Base-by-base conservation (phyloP, 2,797 vertebrate genomes). In the Myiotriccus ornatus region DNA sequence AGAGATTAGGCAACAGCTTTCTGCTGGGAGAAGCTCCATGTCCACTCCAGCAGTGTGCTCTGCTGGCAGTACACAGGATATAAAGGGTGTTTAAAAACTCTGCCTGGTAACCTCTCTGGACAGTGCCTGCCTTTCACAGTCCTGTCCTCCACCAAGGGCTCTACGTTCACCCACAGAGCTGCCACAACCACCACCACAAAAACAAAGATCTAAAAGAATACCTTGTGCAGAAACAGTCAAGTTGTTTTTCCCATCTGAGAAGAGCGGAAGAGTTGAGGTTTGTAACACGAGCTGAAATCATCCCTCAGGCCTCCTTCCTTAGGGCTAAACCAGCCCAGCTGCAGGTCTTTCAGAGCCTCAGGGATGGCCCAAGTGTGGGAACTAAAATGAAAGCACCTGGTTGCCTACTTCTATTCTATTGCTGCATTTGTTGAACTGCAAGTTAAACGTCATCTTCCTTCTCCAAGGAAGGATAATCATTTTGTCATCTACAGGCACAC, bases 91-190 rank as follows among this genome's bases (percentile, higher is more conserved):
- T 79, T 57, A 16, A 74, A 60, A 76, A 25, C 49, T 39, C 59
- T 71, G 21, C 30, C 41, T 37, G 5, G 22, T 44, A 57, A 47
- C 9, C 7, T 35, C 53, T 65, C 39, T 75, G 39, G 20, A 68
- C 20, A 71, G 20, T 15, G 70, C 7, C 35, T 41, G 30, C 12
- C 11, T 44, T 25, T 44, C 82, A 76, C 32, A 60, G 30, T 7
- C 13, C 0, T 0, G 0, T 6, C 17, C 28, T 43, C 17, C 27
- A 4, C 70, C 27, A 60, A 39, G 22, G 8, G 25, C 34, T 76
- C 55, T 28, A 5, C 6, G 7, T 44, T 50, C 9, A 44, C 17
- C 32, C n/a, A 24, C 35, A 57, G 52, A 64, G 41, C 39, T 77
- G 24, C 19, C n/a, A 27, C 44, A 52, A 22, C 22, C 21, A 62